Evolutionary conservation across 2,888 invertebrate genomes (phyloP).

Genomic region (Galeopsomyia nigrocyanea): DNA sequence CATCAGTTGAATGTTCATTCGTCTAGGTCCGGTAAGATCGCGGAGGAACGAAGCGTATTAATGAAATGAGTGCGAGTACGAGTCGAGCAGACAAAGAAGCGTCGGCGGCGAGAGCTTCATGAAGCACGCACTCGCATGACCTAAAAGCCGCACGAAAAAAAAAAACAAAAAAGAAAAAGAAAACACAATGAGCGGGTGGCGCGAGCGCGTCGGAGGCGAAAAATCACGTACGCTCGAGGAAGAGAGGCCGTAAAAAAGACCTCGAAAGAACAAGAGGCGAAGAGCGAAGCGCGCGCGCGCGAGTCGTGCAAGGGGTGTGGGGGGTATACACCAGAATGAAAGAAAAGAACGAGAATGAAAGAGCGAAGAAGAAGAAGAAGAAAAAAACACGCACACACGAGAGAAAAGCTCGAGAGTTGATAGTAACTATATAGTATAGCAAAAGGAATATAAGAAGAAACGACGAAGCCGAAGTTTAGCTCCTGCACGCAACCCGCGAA

Average conservation of each 20-base stretch:
- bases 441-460: not conserved
- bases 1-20: not conserved
- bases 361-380: constrained; percentile 42
- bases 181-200: constrained; percentile 18
- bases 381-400: not conserved
- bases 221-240: constrained; percentile 43
- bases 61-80: constrained; percentile 1
- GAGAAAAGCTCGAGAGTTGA: constrained; percentile 7
- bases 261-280: constrained; percentile 41
- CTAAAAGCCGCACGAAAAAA: constrained; percentile 23
- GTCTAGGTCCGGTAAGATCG: not conserved
- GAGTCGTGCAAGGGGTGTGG: constrained; percentile 41
- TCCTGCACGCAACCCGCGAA: not conserved
- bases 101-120: not conserved
- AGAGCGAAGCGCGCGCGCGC: constrained; percentile 42
- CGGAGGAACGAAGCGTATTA: not conserved
- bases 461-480: not conserved
- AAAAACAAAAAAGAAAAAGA: not conserved
- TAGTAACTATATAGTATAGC: not conserved
- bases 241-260: constrained; percentile 41
- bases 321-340: constrained; percentile 38
- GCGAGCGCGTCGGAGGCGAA: constrained; percentile 21
- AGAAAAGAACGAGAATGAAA: constrained; percentile 26
- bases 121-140: constrained; percentile 28
- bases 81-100: not conserved